Conservation (phyloP, 2,797 vertebrate species). For the Loriculus beryllinus region DNA sequence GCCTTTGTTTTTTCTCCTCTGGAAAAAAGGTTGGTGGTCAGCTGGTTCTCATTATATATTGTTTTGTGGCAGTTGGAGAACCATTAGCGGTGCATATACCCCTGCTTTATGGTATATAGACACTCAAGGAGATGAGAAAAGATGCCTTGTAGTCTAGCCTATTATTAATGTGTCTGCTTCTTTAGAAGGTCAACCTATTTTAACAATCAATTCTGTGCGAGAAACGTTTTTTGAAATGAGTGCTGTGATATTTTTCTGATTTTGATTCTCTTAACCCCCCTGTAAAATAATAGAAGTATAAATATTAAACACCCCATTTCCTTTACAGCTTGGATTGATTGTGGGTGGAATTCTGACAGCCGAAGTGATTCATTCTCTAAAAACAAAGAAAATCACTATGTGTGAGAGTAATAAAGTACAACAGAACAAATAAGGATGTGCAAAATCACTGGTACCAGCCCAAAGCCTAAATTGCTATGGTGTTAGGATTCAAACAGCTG, state of each 20-base stretch:
- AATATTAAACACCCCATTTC: constrained; percentile 64
- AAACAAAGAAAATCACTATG: not conserved
- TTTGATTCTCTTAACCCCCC: constrained; percentile 38
- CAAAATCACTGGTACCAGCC: not conserved
- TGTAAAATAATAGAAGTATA: constrained; percentile 56
- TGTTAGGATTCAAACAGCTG: not conserved
- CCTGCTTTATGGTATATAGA: not conserved
- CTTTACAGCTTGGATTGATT: constrained; percentile 38
- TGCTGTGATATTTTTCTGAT: constrained; percentile 23
- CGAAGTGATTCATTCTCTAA: not conserved
- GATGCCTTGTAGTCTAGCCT: not conserved
- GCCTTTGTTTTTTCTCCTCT: not conserved
- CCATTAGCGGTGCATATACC: not conserved
- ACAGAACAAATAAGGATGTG: not conserved
- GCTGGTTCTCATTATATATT: not conserved
- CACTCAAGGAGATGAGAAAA: not conserved
- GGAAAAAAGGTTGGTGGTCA: not conserved
- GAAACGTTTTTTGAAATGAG: constrained; percentile 33
- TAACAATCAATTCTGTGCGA: constrained; percentile 4
- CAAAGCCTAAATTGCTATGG: not conserved
- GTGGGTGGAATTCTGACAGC: not conserved
- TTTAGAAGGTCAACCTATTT: constrained; percentile 56
- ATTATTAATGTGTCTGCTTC: constrained; percentile 34
- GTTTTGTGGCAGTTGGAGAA: not conserved
- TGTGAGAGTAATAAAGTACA: constrained; percentile 17